A percentile compares a stretch with the other conserved stretches of the same genome.
Conservation (phyloP, 2,797 vertebrate genomes). For the Anisognathus igniventris region DNA sequence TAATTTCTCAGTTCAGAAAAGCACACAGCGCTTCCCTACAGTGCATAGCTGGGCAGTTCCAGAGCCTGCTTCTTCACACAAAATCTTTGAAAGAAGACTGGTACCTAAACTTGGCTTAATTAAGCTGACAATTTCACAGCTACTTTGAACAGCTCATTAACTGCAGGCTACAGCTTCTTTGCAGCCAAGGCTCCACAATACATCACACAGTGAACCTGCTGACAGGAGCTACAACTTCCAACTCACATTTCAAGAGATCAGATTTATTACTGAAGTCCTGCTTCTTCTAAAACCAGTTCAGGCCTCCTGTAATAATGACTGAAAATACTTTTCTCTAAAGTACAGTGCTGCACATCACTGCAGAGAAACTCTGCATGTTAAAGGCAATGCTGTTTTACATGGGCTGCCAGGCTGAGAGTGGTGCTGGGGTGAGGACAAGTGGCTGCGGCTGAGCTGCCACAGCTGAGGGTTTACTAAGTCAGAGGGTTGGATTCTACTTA, state of each 20-base stretch:
- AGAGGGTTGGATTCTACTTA: not conserved
- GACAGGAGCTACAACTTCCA: constrained; percentile 38
- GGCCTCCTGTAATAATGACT: not conserved
- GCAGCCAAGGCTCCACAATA: constrained; percentile 38
- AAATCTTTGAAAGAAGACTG: not conserved
- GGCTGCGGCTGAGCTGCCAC: not conserved
- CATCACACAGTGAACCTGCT: constrained; percentile 42
- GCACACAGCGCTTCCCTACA: not conserved
- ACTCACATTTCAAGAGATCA: not conserved
- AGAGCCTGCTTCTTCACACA: not conserved
- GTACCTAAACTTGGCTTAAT: constrained; percentile 55
- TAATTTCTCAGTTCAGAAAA: not conserved
- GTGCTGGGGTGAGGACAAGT: not conserved
- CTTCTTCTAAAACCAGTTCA: not conserved
- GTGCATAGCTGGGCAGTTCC: not conserved
- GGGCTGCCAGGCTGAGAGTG: not conserved
- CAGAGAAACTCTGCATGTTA: not conserved
- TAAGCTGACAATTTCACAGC: constrained; percentile 56
- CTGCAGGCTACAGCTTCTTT: constrained; percentile 15
- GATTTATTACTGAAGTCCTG: constrained; percentile 30
- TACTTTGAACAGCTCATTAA: constrained; percentile 58
- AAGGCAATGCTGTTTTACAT: not conserved
- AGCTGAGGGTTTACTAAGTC: not conserved
- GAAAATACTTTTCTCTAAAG: not conserved
- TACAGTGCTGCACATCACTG: not conserved